These are phyloP conservation scores for Clupea harengus DNA, from an alignment of 2,113 vertebrate species.

Conservation along the genomic window DNA sequence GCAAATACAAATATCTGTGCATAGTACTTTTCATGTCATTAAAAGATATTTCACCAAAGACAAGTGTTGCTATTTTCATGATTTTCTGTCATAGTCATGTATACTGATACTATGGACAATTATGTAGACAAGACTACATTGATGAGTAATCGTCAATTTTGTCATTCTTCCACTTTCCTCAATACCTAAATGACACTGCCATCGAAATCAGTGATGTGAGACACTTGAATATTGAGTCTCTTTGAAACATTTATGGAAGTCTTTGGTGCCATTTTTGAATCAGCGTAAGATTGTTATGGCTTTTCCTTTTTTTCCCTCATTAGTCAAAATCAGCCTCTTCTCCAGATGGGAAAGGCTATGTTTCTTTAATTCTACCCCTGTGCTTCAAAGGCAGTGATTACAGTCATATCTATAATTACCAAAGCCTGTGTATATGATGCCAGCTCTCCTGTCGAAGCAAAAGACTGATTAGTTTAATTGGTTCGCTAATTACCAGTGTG, in stretches of 20 bases:
- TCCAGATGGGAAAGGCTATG: constrained; percentile 31
- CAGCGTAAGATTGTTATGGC: neutral
- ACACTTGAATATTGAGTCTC: neutral
- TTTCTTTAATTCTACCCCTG: constrained; percentile 33
- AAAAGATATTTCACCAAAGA: neutral
- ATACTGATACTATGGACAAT: neutral
- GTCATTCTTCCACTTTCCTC: neutral
- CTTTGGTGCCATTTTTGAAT: neutral
- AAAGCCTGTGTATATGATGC: constrained; percentile 33
- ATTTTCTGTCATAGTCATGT: neutral
- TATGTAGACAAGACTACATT: neutral
- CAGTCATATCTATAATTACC: constrained; percentile 49
- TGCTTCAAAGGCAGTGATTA: constrained; percentile 41
- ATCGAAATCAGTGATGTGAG: neutral
- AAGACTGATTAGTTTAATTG: constrained; percentile 49
- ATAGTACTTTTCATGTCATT: neutral
- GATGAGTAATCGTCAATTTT: neutral
- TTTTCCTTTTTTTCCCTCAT: constrained; percentile 30
- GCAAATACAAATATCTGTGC: neutral
- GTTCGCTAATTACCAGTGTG: constrained; percentile 41
- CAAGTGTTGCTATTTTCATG: neutral
- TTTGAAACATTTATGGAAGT: neutral
- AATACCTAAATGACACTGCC: neutral
- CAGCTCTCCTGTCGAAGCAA: constrained; percentile 38
- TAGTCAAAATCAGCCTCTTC: constrained; percentile 27